These are phyloP conservation scores for Goniozus legneri DNA, from an alignment of 1,140 invertebrate genomes.

Conservation along the genomic window DNA sequence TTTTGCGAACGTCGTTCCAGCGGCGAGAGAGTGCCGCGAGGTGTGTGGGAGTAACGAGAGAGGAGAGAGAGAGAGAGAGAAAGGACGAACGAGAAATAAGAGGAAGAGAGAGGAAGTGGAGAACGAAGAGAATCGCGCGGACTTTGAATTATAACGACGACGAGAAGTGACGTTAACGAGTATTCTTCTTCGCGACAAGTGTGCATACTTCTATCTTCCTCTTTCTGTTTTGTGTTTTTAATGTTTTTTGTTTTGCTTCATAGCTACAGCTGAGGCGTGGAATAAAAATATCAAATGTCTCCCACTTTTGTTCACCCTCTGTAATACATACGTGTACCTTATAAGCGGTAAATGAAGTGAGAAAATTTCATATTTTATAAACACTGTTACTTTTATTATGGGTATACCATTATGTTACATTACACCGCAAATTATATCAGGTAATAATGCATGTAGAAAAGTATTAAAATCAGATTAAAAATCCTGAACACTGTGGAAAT, in stretches of 20 bases:
- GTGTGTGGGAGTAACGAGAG: slow-evolving; percentile 1
- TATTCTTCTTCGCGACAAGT: slow-evolving; percentile 5
- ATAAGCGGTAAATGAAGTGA: too few relatives aligned
- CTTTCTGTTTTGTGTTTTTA: background rate
- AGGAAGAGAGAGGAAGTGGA: background rate
- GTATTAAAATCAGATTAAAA: too few relatives aligned
- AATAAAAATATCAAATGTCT: too few relatives aligned
- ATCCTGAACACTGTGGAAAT: too few relatives aligned
- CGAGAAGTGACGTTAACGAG: slow-evolving; percentile 24
- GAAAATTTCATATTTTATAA: too few relatives aligned
- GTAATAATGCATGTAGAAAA: too few relatives aligned
- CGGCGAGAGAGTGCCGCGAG: slow-evolving; percentile 7
- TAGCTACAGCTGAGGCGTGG: too few relatives aligned
- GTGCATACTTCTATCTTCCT: background rate
- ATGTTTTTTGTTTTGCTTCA: background rate
- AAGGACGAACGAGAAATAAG: background rate
- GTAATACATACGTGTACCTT: too few relatives aligned
- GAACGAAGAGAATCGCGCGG: background rate
- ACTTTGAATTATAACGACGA: slow-evolving; percentile 21
- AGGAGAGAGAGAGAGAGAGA: background rate
- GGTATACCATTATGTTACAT: too few relatives aligned
- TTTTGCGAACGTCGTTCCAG: too few relatives aligned
- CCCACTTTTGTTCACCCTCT: background rate
- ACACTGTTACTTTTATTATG: too few relatives aligned
- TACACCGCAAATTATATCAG: too few relatives aligned